A percentile compares a stretch with the other conserved stretches of the same genome.
Conservation (phyloP, 1,140 invertebrate genomes). For the Leucophenga varia region DNA sequence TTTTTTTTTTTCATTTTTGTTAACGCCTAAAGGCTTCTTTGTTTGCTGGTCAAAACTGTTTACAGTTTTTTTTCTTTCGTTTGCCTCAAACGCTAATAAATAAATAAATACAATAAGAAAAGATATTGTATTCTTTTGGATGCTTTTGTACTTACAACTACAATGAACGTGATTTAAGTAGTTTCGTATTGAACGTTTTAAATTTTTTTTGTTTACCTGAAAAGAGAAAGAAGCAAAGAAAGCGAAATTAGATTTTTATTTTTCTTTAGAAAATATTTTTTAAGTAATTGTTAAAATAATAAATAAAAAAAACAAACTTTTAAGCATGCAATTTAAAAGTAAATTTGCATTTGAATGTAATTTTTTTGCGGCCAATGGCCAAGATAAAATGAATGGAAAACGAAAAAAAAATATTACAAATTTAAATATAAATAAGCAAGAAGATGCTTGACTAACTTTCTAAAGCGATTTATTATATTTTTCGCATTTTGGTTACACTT, state of each 20-base stretch:
- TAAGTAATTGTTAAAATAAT: conserved; percentile 20
- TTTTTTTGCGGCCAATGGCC: no score
- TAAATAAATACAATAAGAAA: no score
- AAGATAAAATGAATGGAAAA: no score
- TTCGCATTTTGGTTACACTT: not conserved
- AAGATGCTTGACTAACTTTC: no score
- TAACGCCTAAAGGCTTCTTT: no score
- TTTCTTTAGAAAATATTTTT: conserved; percentile 7
- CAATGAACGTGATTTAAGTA: conserved; percentile 10
- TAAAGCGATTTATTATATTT: conserved; percentile 12
- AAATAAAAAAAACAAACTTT: conserved; percentile 9
- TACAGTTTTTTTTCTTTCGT: no score
- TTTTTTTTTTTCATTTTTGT: no score
- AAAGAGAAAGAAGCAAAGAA: conserved; percentile 29
- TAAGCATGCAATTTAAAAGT: no score
- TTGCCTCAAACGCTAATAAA: no score
- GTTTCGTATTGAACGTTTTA: conserved; percentile 18
- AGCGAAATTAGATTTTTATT: conserved; percentile 41
- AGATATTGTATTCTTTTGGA: not conserved
- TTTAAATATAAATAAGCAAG: no score
- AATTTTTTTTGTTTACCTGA: conserved; percentile 31
- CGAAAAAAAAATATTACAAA: no score
- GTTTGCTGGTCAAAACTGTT: no score
- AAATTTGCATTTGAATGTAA: conserved; percentile 26
- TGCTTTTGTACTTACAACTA: conserved; percentile 11